These are phyloP conservation scores for Cryptus viduatorius DNA, from an alignment of 2,888 invertebrate species.

Conservation along the genomic window DNA sequence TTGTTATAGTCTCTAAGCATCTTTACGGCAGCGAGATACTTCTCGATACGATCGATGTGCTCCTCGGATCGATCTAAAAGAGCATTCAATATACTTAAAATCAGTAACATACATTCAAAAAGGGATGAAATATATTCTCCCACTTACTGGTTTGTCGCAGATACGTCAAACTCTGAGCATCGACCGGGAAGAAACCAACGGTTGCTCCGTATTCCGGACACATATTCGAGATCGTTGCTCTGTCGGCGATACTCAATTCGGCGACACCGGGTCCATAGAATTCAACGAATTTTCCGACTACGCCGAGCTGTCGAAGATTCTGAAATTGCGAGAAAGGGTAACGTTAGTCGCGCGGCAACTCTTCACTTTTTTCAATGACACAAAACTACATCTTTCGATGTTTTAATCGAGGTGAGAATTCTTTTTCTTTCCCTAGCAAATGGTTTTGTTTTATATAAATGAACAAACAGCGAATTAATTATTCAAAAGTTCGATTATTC, in stretches of 20 bases:
- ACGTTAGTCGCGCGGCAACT: not conserved
- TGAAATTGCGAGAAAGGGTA: slow-evolving; percentile 47
- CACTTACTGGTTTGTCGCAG: slow-evolving; percentile 92
- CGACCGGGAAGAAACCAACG: slow-evolving; percentile 97
- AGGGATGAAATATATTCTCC: not conserved
- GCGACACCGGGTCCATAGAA: slow-evolving; percentile 98
- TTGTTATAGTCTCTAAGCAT: slow-evolving; percentile 94
- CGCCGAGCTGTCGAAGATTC: slow-evolving; percentile 94
- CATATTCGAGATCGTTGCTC: slow-evolving; percentile 99
- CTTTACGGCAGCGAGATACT: slow-evolving; percentile 92
- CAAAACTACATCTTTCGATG: not conserved
- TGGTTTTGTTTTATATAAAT: not conserved
- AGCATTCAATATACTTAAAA: not conserved
- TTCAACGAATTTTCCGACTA: slow-evolving; percentile 99
- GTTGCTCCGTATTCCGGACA: slow-evolving; percentile 99
- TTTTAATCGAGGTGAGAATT: not conserved
- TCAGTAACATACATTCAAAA: not conserved
- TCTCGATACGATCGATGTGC: slow-evolving; percentile 92
- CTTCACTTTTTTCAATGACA: not conserved
- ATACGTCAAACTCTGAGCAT: slow-evolving; percentile 92
- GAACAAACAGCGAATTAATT: too few species aligned
- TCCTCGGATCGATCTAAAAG: slow-evolving; percentile 91
- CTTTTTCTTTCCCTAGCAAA: not conserved
- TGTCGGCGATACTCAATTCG: slow-evolving; percentile 96
- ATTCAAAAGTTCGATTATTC: too few species aligned